phyloP scores from a whole-genome alignment of 2,797 vertebrate species.

The Anguilla marmorata region DNA sequence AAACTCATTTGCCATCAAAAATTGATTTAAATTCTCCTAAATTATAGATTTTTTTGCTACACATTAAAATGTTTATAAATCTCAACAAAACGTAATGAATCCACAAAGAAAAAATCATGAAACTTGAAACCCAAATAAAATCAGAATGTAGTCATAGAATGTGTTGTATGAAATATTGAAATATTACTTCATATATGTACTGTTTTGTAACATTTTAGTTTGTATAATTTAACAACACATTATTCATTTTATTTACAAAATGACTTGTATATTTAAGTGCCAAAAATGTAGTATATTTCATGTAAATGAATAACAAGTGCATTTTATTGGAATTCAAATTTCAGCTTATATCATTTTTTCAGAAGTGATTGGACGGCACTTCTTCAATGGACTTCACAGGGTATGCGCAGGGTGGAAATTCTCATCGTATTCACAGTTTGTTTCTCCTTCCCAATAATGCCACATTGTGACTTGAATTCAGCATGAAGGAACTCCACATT shows the following conservation, averaged over 20 bases:
- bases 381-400: background rate
- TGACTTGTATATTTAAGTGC: background rate
- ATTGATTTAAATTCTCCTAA: too few relatives aligned
- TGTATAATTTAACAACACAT: background rate
- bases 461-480: background rate
- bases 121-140: too few relatives aligned
- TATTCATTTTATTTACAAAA: background rate
- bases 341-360: background rate
- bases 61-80: too few relatives aligned
- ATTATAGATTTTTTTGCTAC: too few relatives aligned
- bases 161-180: too few relatives aligned
- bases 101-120: too few relatives aligned
- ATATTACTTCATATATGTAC: background rate
- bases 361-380: background rate
- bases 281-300: background rate
- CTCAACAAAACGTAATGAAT: too few relatives aligned
- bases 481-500: background rate
- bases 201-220: background rate
- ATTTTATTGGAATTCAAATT: background rate
- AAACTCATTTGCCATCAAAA: too few relatives aligned
- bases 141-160: too few relatives aligned
- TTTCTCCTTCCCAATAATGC: background rate
- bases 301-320: background rate
- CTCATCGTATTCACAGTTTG: background rate
- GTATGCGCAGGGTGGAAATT: background rate